Percentiles rank a stretch among this genome's conserved stretches.
These are phyloP conservation scores for Druon quercuslanigerum DNA, from an alignment of 1,140 invertebrate species.

Conservation along the genomic window DNA sequence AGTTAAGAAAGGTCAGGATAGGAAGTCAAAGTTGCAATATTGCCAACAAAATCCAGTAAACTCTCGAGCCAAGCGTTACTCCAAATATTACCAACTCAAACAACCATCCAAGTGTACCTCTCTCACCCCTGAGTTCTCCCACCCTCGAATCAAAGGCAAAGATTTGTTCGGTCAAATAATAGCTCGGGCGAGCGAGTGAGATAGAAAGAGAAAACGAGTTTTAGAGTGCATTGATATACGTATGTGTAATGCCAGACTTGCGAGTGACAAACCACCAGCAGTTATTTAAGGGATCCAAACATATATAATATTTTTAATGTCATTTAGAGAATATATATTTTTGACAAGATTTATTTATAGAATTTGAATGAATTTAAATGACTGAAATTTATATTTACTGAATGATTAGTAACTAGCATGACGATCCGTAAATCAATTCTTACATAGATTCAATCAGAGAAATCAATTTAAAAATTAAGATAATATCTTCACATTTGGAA, in stretches of 20 bases:
- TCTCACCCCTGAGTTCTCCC: conserved; percentile 46
- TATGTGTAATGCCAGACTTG: conserved; percentile 34
- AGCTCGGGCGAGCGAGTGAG: conserved; percentile 57
- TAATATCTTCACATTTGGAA: too few relatives aligned
- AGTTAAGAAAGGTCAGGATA: conserved; percentile 54
- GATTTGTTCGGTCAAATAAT: conserved; percentile 69
- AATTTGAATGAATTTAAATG: too few relatives aligned
- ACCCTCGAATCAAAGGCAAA: conserved; percentile 66
- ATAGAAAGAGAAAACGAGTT: conserved; percentile 53
- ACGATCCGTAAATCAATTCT: too few relatives aligned
- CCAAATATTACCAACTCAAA: conserved; percentile 71
- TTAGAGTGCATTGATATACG: conserved; percentile 39
- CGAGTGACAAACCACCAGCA: conserved; percentile 34
- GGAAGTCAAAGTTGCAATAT: conserved; percentile 63
- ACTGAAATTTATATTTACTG: too few relatives aligned
- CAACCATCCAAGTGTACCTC: conserved; percentile 62
- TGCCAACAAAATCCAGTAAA: conserved; percentile 68
- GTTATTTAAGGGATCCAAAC: too few relatives aligned
- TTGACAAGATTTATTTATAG: too few relatives aligned
- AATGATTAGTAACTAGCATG: too few relatives aligned
- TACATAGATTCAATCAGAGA: too few relatives aligned
- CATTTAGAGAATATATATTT: too few relatives aligned
- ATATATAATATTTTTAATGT: too few relatives aligned
- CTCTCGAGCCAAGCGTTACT: conserved; percentile 65
- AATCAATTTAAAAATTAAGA: too few relatives aligned